Evolutionary conservation across 2,888 invertebrate species (phyloP).

Genomic region (Drosophila leonis): DNA sequence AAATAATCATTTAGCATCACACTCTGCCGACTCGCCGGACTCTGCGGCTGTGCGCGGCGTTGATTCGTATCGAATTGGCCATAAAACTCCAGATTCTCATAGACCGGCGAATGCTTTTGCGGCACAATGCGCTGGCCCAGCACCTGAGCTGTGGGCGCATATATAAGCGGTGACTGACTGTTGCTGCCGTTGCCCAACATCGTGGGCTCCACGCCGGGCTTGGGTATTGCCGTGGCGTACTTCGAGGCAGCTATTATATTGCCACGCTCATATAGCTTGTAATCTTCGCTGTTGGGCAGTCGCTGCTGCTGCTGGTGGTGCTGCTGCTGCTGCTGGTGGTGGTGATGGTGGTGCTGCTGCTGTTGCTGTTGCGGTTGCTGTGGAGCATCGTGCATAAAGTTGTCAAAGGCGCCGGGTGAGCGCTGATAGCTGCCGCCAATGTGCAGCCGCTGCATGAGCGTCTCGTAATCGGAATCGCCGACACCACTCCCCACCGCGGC

Average conservation of each 20-base stretch:
- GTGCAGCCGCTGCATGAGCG: slow-evolving; percentile 82
- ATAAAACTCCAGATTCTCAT: slow-evolving; percentile 94
- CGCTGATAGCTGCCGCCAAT: slow-evolving; percentile 76
- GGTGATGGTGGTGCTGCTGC: slow-evolving; percentile 85
- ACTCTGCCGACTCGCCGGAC: slow-evolving; percentile 72
- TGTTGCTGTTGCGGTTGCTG: slow-evolving; percentile 87
- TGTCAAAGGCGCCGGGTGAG: slow-evolving; percentile 74
- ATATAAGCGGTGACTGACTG: slow-evolving; percentile 56
- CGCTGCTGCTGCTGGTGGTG: slow-evolving; percentile 85
- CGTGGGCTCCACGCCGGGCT: slow-evolving; percentile 84
- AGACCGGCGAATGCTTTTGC: slow-evolving; percentile 87
- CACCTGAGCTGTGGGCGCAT: slow-evolving; percentile 63
- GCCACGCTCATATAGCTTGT: slow-evolving; percentile 89
- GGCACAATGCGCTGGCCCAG: slow-evolving; percentile 82
- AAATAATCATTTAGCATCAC: slow-evolving; percentile 86
- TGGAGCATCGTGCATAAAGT: slow-evolving; percentile 68
- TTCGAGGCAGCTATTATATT: slow-evolving; percentile 92
- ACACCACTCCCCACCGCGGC: slow-evolving; percentile 26
- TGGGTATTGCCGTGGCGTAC: slow-evolving; percentile 89
- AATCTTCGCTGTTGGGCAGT: slow-evolving; percentile 87
- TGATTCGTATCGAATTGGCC: slow-evolving; percentile 85
- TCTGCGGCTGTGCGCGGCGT: slow-evolving; percentile 93
- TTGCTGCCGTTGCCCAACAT: slow-evolving; percentile 37
- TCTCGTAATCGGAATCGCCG: slow-evolving; percentile 77
- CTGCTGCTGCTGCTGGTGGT: slow-evolving; percentile 86